Conservation (phyloP, 2,888 invertebrate species). For the Sesia apiformis region DNA sequence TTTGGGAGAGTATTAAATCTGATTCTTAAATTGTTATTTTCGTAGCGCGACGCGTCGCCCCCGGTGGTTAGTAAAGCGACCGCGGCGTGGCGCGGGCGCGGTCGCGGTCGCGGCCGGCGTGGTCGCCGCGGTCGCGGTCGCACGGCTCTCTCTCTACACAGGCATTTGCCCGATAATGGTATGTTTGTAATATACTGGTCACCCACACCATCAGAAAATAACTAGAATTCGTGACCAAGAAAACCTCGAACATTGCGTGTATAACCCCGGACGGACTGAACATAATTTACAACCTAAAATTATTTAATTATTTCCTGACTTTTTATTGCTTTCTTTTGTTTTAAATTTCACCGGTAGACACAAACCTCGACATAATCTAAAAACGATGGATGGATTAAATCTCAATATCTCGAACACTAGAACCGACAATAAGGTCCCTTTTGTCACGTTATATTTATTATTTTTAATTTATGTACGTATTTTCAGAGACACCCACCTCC, state of each 20-base stretch:
- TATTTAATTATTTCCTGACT: too few species aligned
- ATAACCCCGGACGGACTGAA: too few species aligned
- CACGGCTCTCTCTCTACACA: not conserved
- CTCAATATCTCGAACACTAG: not conserved
- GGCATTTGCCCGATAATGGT: not conserved
- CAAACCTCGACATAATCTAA: too few species aligned
- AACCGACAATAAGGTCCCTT: too few species aligned
- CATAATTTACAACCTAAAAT: too few species aligned
- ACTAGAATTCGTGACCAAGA: too few species aligned
- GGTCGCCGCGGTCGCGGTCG: conserved; percentile 1
- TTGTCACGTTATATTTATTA: not conserved
- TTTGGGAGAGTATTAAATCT: too few species aligned
- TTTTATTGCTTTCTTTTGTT: too few species aligned
- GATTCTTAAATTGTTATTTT: not conserved
- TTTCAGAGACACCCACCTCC: conserved; percentile 51
- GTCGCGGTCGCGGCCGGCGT: conserved; percentile 14
- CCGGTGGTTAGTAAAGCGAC: conserved; percentile 15
- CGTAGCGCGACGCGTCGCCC: conserved; percentile 21
- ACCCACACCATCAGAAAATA: too few species aligned
- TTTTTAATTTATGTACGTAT: not conserved
- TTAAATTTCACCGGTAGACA: conserved; percentile 15
- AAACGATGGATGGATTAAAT: conserved; percentile 7
- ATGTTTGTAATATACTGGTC: not conserved
- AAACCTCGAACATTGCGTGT: too few species aligned
- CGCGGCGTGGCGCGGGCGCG: conserved; percentile 16